Percentiles rank a stretch among this genome's conserved stretches.
phyloP scores from a whole-genome alignment of 2,888 invertebrate species.

The Urechis unicinctus region DNA sequence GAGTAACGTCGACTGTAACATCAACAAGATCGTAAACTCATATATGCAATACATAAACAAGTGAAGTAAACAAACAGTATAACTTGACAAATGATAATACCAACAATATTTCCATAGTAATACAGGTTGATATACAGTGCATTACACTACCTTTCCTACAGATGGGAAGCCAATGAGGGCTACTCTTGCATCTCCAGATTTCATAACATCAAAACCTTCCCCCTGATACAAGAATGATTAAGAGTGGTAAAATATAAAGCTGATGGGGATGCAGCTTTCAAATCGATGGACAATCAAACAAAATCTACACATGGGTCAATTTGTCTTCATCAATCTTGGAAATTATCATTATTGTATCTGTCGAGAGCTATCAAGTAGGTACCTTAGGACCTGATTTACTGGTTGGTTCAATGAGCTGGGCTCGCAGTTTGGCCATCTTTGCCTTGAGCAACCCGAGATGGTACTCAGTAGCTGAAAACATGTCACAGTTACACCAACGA shows the following conservation, averaged over 20 bases:
- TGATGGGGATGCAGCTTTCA: too few relatives aligned
- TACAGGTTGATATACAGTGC: background rate
- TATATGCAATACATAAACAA: background rate
- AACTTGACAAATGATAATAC: too few relatives aligned
- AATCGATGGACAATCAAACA: too few relatives aligned
- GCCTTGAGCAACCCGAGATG: slow-evolving; percentile 97
- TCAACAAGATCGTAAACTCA: background rate
- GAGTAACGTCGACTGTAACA: slow-evolving; percentile 78
- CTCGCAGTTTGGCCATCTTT: slow-evolving; percentile 49
- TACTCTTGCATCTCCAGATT: slow-evolving; percentile 97
- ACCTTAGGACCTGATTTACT: slow-evolving; percentile 87
- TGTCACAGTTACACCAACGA: too few relatives aligned
- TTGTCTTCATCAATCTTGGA: too few relatives aligned
- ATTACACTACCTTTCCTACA: slow-evolving; percentile 73
- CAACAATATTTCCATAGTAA: too few relatives aligned
- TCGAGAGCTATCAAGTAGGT: too few relatives aligned
- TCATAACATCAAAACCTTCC: slow-evolving; percentile 94
- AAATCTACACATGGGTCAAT: too few relatives aligned
- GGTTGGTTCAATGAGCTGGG: slow-evolving; percentile 87
- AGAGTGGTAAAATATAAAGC: too few relatives aligned
- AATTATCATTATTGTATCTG: too few relatives aligned
- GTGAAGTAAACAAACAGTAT: background rate
- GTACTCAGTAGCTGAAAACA: slow-evolving; percentile 90
- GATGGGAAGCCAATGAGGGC: slow-evolving; percentile 98
- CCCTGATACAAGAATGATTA: slow-evolving; percentile 41